Conservation (phyloP, 1,140 invertebrate species). For the Wiebesia pumilae region DNA sequence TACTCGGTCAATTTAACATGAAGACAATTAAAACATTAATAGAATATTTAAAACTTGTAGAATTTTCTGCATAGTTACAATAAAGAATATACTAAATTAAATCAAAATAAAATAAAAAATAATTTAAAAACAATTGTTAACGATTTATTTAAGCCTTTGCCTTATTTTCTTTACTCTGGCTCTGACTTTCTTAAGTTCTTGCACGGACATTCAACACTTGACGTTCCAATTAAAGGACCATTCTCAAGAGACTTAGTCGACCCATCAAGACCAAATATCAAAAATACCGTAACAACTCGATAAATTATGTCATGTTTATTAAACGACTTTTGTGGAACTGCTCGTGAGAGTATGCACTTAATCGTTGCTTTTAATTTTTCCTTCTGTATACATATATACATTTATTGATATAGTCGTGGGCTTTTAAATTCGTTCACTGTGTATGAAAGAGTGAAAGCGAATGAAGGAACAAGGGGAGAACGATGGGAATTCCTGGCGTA, state of each 20-base stretch:
- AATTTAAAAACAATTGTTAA: background rate
- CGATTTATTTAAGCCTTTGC: background rate
- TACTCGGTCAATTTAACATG: too few relatives aligned
- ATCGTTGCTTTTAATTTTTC: slow-evolving; percentile 53
- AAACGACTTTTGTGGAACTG: slow-evolving; percentile 51
- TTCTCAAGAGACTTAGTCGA: background rate
- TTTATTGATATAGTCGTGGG: background rate
- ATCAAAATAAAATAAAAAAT: background rate
- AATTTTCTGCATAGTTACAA: background rate
- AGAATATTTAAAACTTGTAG: background rate
- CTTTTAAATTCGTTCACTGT: slow-evolving; percentile 22
- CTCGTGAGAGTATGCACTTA: slow-evolving; percentile 62
- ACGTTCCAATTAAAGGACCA: slow-evolving; percentile 50
- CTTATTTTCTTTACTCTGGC: background rate
- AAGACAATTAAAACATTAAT: too few relatives aligned
- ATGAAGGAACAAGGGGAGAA: background rate
- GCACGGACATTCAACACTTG: slow-evolving; percentile 6
- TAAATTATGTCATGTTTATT: slow-evolving; percentile 65
- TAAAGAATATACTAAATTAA: background rate
- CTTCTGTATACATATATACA: background rate
- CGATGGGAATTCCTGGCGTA: slow-evolving; percentile 48
- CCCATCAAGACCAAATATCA: background rate
- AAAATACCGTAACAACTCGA: slow-evolving; percentile 28
- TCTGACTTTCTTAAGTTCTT: background rate
- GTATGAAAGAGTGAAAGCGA: background rate